Conservation (phyloP, 1,140 invertebrate species). For the Drosophila sp. region DNA sequence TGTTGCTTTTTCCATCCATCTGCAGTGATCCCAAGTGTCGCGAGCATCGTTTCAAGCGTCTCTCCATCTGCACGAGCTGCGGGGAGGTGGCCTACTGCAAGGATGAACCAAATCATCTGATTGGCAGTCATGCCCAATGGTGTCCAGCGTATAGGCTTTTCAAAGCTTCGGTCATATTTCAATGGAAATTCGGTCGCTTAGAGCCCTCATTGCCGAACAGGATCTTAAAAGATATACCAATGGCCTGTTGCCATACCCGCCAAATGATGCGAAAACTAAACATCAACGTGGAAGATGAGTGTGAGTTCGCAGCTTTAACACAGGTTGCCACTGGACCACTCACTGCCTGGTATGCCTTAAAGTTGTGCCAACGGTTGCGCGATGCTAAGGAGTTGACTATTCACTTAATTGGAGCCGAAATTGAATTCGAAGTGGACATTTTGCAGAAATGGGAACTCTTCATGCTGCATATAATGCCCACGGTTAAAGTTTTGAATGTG, state of each 20-base stretch:
- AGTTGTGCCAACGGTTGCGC: constrained; percentile 81
- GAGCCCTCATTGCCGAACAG: constrained; percentile 85
- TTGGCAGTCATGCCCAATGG: constrained; percentile 83
- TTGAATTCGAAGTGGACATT: constrained; percentile 88
- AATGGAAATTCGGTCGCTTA: constrained; percentile 84
- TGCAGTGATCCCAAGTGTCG: constrained; percentile 84
- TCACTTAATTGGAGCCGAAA: constrained; percentile 85
- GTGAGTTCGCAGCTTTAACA: constrained; percentile 86
- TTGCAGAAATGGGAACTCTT: constrained; percentile 89
- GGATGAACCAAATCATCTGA: constrained; percentile 83
- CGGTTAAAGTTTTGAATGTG: constrained; percentile 84
- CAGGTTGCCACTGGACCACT: constrained; percentile 87
- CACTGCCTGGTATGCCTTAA: constrained; percentile 86
- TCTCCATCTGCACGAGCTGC: constrained; percentile 85
- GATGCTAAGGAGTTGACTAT: constrained; percentile 53
- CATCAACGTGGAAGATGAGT: constrained; percentile 84
- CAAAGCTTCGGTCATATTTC: constrained; percentile 84
- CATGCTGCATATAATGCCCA: constrained; percentile 86
- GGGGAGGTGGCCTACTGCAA: constrained; percentile 85
- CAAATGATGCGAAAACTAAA: constrained; percentile 61
- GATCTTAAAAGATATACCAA: constrained; percentile 74
- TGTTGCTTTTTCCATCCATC: constrained; percentile 87
- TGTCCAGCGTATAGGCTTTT: constrained; percentile 85
- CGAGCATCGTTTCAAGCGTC: constrained; percentile 83
- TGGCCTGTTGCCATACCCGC: constrained; percentile 55